phyloP scores from a whole-genome alignment of 1,140 invertebrate species.

The Choristoneura fumiferana region DNA sequence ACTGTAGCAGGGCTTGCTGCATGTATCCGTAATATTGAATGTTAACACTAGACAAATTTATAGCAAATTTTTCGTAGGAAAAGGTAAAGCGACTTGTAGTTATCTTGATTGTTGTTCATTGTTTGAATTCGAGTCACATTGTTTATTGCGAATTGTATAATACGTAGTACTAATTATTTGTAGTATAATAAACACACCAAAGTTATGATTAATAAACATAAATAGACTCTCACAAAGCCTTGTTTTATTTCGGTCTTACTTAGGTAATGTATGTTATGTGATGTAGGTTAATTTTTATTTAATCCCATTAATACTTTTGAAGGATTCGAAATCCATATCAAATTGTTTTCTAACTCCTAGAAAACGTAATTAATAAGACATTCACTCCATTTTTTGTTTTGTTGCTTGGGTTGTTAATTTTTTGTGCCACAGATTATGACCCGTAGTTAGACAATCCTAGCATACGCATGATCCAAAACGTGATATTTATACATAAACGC shows the following conservation, averaged over 20 bases:
- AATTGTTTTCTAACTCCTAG: no score
- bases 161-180: constrained; percentile 67
- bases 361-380: no score
- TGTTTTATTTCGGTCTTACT: constrained; percentile 50
- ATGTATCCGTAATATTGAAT: constrained; percentile 13
- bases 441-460: no score
- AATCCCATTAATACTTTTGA: no score
- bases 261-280: background rate
- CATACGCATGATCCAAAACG: no score
- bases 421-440: no score
- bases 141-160: constrained; percentile 42
- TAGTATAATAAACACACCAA: constrained; percentile 76
- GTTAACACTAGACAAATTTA: constrained; percentile 34
- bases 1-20: background rate
- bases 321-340: no score
- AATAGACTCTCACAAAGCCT: constrained; percentile 60
- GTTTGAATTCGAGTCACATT: constrained; percentile 34
- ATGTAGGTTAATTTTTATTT: no score
- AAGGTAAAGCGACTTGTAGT: constrained; percentile 23
- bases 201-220: constrained; percentile 72
- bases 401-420: no score
- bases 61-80: constrained; percentile 34
- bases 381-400: no score
- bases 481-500: no score
- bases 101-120: constrained; percentile 29